Conservation (phyloP, 2,113 vertebrate species). For the Anhinga anhinga region DNA sequence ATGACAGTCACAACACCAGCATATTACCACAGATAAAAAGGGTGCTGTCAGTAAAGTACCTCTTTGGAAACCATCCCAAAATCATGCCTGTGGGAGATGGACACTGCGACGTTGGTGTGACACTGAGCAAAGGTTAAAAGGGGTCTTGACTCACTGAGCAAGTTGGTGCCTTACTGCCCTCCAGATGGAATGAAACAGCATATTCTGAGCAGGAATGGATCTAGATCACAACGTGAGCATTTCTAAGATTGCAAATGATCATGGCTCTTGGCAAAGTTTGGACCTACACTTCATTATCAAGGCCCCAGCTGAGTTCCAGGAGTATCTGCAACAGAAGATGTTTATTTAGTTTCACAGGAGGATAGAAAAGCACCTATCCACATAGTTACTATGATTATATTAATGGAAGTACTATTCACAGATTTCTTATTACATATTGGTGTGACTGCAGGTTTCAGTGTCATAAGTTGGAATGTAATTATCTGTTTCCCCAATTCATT, state of each 20-base stretch:
- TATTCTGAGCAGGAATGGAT: neutral
- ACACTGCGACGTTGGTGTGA: neutral
- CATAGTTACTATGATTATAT: neutral
- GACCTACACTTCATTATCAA: neutral
- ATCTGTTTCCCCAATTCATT: neutral
- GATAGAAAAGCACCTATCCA: neutral
- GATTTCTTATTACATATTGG: neutral
- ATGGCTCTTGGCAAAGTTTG: neutral
- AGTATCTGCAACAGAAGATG: neutral
- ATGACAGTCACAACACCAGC: neutral
- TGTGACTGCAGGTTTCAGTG: neutral
- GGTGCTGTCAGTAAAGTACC: neutral
- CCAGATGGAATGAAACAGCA: rapidly evolving
- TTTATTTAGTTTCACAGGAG: neutral
- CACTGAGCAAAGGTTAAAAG: neutral
- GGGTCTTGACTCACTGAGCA: neutral
- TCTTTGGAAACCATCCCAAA: neutral
- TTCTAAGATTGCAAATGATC: neutral
- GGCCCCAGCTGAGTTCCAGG: neutral
- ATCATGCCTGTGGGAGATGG: neutral
- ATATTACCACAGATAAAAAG: neutral
- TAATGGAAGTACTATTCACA: neutral
- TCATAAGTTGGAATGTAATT: neutral
- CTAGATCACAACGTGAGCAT: neutral
- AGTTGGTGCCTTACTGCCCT: neutral